Conservation (phyloP, 2,797 vertebrate species). For the Hyperoplus immaculatus region DNA sequence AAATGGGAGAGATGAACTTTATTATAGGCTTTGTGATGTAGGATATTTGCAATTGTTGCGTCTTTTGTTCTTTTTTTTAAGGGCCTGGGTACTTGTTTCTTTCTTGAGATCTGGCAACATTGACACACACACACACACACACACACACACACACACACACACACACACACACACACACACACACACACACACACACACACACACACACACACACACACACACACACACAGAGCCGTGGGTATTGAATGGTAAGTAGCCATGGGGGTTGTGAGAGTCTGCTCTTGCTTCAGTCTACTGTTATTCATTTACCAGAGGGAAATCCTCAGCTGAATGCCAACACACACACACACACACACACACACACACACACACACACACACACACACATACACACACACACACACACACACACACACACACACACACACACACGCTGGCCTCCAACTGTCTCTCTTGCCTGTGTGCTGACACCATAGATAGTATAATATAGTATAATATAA, state of each 20-base stretch:
- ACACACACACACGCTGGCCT: slow-evolving; percentile 9
- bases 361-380: slow-evolving; percentile 25
- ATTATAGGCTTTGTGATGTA: too few species aligned
- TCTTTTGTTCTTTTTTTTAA: too few species aligned
- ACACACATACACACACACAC: slow-evolving; percentile 2
- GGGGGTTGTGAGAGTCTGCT: slow-evolving; percentile 67
- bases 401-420: slow-evolving; percentile 12
- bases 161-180: slow-evolving; percentile 5
- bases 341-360: slow-evolving; percentile 53
- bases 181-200: slow-evolving; percentile 1
- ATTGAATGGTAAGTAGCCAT: slow-evolving; percentile 69
- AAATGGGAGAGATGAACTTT: too few species aligned
- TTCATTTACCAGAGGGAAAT: slow-evolving; percentile 68
- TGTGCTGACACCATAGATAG: too few species aligned
- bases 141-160: slow-evolving; percentile 19
- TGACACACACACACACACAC: slow-evolving; percentile 36
- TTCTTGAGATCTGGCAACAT: too few species aligned
- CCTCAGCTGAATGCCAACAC: slow-evolving; percentile 68
- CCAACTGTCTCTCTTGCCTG: too few species aligned
- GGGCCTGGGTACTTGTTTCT: too few species aligned
- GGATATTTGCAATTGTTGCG: too few species aligned
- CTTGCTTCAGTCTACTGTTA: slow-evolving; percentile 59
- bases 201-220: slow-evolving; percentile 26
- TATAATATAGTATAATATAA: too few species aligned
- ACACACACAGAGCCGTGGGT: slow-evolving; percentile 8